These are phyloP conservation scores for Rotaria magnacalcarata DNA, from an alignment of 2,888 invertebrate genomes.

Conservation along the genomic window DNA sequence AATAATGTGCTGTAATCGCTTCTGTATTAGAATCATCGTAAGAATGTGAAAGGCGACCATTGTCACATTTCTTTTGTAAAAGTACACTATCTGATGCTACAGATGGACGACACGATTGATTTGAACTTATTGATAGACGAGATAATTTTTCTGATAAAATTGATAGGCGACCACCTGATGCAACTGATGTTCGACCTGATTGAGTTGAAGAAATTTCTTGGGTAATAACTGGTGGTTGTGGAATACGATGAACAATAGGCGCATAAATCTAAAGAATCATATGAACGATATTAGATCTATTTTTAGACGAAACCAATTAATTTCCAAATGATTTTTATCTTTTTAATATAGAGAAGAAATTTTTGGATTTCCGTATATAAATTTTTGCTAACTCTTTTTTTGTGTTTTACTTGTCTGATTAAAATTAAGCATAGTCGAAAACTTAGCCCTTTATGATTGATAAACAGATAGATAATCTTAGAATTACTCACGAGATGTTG, in stretches of 20 bases:
- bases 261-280: neutral
- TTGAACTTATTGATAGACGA: slow-evolving; percentile 31
- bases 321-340: too few relatives aligned
- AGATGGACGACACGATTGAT: slow-evolving; percentile 3
- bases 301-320: neutral
- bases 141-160: slow-evolving; percentile 20
- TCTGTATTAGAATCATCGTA: slow-evolving; percentile 14
- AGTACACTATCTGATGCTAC: slow-evolving; percentile 20
- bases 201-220: neutral
- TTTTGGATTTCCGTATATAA: neutral
- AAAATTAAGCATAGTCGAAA: neutral
- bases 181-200: slow-evolving; percentile 28
- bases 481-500: slow-evolving; percentile 27
- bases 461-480: neutral
- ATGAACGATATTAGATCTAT: neutral
- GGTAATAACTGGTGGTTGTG: slow-evolving; percentile 27
- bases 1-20: slow-evolving; percentile 22
- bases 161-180: slow-evolving; percentile 20
- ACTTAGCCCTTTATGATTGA: neutral
- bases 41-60: neutral
- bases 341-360: neutral
- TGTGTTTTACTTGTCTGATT: neutral
- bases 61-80: slow-evolving; percentile 12
- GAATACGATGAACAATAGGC: slow-evolving; percentile 32
- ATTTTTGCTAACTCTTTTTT: neutral